These are phyloP conservation scores for Dendrolimus houi DNA, from an alignment of 2,888 invertebrate genomes.

Conservation along the genomic window DNA sequence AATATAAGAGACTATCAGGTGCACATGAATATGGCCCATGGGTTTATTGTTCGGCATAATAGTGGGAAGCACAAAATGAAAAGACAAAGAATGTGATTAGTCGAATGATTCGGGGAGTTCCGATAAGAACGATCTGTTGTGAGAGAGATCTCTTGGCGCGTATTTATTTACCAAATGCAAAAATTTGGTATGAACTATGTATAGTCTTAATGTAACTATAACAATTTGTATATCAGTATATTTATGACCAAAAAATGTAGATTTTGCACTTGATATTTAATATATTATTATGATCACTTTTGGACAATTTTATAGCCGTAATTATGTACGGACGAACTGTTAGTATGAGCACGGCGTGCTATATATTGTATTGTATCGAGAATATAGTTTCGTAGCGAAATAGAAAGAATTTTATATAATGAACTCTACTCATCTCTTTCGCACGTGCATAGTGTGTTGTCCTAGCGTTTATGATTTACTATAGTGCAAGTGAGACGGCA, in stretches of 20 bases:
- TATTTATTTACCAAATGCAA: slow-evolving; percentile 33
- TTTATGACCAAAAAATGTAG: slow-evolving; percentile 68
- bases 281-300: slow-evolving; percentile 39
- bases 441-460: too few relatives aligned
- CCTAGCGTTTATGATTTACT: too few relatives aligned
- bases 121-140: not conserved
- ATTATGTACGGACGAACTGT: slow-evolving; percentile 18
- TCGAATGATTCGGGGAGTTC: slow-evolving; percentile 6
- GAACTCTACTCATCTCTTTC: too few relatives aligned
- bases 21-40: not conserved
- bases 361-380: not conserved
- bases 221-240: slow-evolving; percentile 63
- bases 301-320: slow-evolving; percentile 31
- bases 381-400: too few relatives aligned
- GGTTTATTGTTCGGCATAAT: not conserved
- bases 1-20: too few relatives aligned
- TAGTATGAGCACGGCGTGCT: not conserved
- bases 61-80: slow-evolving; percentile 31
- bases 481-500: too few relatives aligned
- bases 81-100: slow-evolving; percentile 46
- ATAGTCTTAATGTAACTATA: slow-evolving; percentile 11
- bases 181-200: slow-evolving; percentile 24
- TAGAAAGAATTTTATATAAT: too few relatives aligned
- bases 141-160: slow-evolving; percentile 11
- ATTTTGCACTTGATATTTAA: slow-evolving; percentile 54